Percentiles rank a stretch among this genome's conserved stretches.
phyloP scores from a whole-genome alignment of 2,113 vertebrate species.

The Gobius niger region DNA sequence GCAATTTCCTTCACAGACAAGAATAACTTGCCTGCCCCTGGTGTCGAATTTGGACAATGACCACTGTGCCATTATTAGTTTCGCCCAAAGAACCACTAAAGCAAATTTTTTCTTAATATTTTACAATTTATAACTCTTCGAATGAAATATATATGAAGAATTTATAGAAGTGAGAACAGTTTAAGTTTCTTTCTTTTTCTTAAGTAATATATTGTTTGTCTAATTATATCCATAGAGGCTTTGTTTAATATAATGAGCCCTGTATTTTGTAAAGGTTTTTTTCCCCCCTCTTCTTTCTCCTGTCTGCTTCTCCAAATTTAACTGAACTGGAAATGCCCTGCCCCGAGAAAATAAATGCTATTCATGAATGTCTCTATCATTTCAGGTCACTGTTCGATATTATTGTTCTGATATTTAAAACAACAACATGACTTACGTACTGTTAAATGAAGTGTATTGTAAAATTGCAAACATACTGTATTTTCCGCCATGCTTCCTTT shows the following conservation, averaged over 20 bases:
- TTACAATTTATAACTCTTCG: conserved; percentile 51
- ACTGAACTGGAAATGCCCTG: neutral
- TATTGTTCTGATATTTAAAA: conserved; percentile 36
- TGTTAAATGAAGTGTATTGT: conserved; percentile 57
- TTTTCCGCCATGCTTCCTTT: conserved; percentile 49
- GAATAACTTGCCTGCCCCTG: no score
- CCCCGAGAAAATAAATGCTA: neutral
- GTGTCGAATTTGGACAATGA: conserved; percentile 31
- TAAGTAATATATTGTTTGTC: conserved; percentile 56
- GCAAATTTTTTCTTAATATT: conserved; percentile 52
- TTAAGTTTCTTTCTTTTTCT: conserved; percentile 40
- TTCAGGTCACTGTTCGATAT: conserved; percentile 45
- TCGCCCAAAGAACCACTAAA: conserved; percentile 54
- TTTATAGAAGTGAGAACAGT: conserved; percentile 29
- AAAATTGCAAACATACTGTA: conserved; percentile 64
- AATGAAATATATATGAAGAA: conserved; percentile 62
- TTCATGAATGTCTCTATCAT: conserved; percentile 39
- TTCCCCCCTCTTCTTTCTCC: neutral
- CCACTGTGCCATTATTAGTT: conserved; percentile 68
- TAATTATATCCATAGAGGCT: conserved; percentile 52
- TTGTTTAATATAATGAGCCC: conserved; percentile 28
- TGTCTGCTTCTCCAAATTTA: neutral
- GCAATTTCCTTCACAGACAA: no score
- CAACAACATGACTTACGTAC: conserved; percentile 32
- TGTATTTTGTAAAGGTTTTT: neutral